These are phyloP conservation scores for Graphium colonna DNA, from an alignment of 2,888 invertebrate genomes.

Conservation along the genomic window DNA sequence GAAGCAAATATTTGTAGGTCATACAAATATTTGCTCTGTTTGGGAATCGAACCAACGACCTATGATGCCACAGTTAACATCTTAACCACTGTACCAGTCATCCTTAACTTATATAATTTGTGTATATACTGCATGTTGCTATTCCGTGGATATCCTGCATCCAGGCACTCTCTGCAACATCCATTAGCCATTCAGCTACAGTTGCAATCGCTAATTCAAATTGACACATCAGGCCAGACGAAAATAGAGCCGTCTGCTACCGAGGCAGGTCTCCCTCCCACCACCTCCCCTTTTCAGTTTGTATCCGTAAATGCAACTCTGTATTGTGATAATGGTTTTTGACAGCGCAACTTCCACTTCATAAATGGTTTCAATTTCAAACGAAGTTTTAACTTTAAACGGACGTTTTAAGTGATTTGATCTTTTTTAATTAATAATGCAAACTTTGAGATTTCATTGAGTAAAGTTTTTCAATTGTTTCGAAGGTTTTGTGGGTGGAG, in stretches of 20 bases:
- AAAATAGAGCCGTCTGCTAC: conserved; percentile 64
- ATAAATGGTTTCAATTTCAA: conserved; percentile 31
- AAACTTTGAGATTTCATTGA: neutral
- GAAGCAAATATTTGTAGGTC: no score
- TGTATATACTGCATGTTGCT: no score
- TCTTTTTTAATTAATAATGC: neutral
- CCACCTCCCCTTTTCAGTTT: conserved; percentile 34
- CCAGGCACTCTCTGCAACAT: conserved; percentile 30
- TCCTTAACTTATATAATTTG: no score
- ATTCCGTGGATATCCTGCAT: conserved; percentile 20
- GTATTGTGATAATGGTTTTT: conserved; percentile 60
- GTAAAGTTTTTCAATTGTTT: no score
- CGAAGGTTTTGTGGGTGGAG: no score
- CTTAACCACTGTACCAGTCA: no score
- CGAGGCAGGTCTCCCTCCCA: conserved; percentile 37
- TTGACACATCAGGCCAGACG: conserved; percentile 76
- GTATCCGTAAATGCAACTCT: conserved; percentile 41
- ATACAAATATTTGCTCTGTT: no score
- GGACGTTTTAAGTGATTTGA: neutral
- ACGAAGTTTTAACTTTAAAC: conserved; percentile 20
- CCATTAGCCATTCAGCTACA: conserved; percentile 49
- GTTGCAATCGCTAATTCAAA: conserved; percentile 70
- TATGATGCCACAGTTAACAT: no score
- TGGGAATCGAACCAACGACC: no score
- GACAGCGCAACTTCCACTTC: conserved; percentile 48